phyloP scores from a whole-genome alignment of 2,888 invertebrate species.

The Euproctis similis region DNA sequence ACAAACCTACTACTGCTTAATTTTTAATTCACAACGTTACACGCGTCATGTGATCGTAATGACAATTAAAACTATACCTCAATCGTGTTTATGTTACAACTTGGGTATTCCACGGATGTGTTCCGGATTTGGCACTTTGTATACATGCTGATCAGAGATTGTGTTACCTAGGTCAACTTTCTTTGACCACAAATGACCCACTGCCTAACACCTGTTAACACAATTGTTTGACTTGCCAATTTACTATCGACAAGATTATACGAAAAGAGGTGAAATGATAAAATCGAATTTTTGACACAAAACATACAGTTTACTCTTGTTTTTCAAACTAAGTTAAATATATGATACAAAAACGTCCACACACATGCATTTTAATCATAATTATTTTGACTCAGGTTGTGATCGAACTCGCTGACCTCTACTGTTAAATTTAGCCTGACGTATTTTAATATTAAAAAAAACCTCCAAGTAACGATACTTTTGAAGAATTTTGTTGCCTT shows the following conservation, averaged over 20 bases:
- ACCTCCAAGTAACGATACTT: too few species aligned
- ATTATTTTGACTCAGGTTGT: too few species aligned
- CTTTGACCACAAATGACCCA: constrained; percentile 21
- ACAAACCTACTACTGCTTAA: too few species aligned
- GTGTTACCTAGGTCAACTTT: constrained; percentile 22
- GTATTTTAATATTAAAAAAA: too few species aligned
- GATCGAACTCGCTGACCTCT: too few species aligned
- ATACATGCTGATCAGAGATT: constrained; percentile 14
- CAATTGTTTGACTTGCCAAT: constrained; percentile 12
- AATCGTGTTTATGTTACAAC: constrained; percentile 8
- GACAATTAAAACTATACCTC: constrained; percentile 19
- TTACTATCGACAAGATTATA: constrained; percentile 5
- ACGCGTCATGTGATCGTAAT: constrained; percentile 5
- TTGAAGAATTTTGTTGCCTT: too few species aligned
- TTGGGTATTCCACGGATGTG: constrained; percentile 3
- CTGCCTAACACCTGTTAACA: constrained; percentile 12
- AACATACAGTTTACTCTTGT: too few species aligned
- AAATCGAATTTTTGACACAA: too few species aligned
- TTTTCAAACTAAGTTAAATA: too few species aligned
- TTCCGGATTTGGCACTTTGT: constrained; percentile 21
- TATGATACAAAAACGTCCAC: too few species aligned
- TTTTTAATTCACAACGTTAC: constrained; percentile 20
- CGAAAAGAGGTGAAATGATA: constrained; percentile 8
- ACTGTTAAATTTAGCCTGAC: too few species aligned
- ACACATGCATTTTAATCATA: too few species aligned